These are phyloP conservation scores for Myioborus melanocephalus DNA, from an alignment of 2,797 vertebrate species.

Conservation along the genomic window DNA sequence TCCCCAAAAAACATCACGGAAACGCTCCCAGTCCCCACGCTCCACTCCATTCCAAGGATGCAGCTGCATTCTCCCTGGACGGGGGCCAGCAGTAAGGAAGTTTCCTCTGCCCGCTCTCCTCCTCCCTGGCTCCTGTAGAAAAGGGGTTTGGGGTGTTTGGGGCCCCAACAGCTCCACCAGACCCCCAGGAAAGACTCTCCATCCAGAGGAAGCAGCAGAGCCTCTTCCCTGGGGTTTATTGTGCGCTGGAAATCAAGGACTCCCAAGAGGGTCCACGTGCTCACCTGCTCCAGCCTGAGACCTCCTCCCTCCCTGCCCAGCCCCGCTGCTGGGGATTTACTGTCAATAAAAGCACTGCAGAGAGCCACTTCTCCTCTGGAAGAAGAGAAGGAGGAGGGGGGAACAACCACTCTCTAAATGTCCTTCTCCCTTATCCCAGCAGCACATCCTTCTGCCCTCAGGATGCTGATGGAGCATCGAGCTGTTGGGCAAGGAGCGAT, in stretches of 20 bases:
- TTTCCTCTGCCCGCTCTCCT: neutral
- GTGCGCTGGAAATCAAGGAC: neutral
- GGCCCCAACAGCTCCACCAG: rapidly evolving
- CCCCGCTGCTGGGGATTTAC: neutral
- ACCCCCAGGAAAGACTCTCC: neutral
- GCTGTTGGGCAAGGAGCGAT: neutral
- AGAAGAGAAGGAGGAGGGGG: too few relatives aligned
- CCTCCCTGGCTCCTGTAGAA: neutral
- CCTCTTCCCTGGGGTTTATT: neutral
- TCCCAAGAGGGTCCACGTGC: rapidly evolving
- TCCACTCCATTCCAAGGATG: slow-evolving; percentile 42
- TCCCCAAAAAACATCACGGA: slow-evolving; percentile 10
- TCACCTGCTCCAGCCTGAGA: neutral
- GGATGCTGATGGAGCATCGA: neutral
- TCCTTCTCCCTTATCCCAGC: neutral
- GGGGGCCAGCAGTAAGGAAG: neutral
- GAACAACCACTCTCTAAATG: rapidly evolving
- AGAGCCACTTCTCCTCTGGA: neutral
- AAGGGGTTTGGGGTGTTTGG: neutral
- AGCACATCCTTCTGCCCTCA: neutral
- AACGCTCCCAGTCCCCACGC: slow-evolving; percentile 3
- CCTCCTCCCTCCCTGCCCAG: neutral
- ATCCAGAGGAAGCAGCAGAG: neutral
- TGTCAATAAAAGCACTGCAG: slow-evolving; percentile 19
- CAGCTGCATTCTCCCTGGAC: slow-evolving; percentile 47